Evolutionary conservation across 2,113 vertebrate species (phyloP).

Genomic region (Haliaeetus leucogaster): DNA sequence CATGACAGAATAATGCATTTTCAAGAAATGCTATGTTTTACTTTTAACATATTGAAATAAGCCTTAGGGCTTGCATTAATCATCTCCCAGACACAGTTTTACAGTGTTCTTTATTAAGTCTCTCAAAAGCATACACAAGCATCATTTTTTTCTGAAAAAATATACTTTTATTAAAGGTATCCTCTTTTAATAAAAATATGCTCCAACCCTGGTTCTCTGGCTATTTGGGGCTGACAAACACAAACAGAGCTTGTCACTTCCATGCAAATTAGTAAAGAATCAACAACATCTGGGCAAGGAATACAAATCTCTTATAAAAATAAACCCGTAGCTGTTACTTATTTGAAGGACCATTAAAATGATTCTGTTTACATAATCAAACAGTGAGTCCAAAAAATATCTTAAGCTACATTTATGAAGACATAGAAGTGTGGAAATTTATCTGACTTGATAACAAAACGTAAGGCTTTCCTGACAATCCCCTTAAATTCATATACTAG

Average conservation of each 20-base stretch:
- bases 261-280: neutral
- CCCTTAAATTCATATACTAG: neutral
- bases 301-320: neutral
- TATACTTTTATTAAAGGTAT: neutral
- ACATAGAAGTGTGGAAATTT: neutral
- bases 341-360: neutral
- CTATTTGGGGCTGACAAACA: neutral
- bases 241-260: neutral
- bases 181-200: neutral
- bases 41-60: neutral
- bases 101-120: neutral
- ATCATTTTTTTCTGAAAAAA: neutral
- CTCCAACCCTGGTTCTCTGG: neutral
- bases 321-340: neutral
- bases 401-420: neutral
- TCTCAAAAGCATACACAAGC: neutral
- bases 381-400: neutral
- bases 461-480: neutral
- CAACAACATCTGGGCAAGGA: neutral
- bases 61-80: neutral
- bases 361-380: neutral
- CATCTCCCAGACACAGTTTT: neutral
- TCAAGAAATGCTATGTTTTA: neutral
- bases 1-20: neutral
- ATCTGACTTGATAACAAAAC: neutral